A percentile compares a stretch with the other conserved stretches of the same genome.
Evolutionary conservation across 35 echinoderm and acorn worm genomes (phyloP).

Genomic region (Hemicentrotus pulcherrimus): DNA sequence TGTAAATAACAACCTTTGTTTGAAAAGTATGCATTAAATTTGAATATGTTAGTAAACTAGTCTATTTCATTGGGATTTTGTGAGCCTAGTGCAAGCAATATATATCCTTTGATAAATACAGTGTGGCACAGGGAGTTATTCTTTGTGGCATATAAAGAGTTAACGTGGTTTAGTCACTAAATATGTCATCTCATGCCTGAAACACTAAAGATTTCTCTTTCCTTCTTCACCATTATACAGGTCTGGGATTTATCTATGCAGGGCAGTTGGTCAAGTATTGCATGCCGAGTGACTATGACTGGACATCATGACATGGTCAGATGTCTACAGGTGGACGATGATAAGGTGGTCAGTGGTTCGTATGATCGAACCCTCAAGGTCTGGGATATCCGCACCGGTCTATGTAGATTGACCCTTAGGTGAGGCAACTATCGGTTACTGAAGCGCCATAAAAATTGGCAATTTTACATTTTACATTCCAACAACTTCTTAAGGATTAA

Average conservation of each 20-base stretch:
- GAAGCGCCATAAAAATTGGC: background rate
- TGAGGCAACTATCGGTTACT: background rate
- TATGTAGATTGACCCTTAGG: slow-evolving; percentile 88
- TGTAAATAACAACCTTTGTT: no score
- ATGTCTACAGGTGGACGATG: slow-evolving; percentile 96
- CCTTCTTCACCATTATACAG: slow-evolving; percentile 33
- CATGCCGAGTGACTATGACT: slow-evolving; percentile 90
- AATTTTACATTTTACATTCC: no score
- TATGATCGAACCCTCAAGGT: slow-evolving; percentile 96
- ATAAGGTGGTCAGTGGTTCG: slow-evolving; percentile 98
- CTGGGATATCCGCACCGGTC: slow-evolving; percentile 94
- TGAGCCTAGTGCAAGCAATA: no score
- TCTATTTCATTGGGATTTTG: no score
- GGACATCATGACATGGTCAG: slow-evolving; percentile 92
- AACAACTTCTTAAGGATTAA: no score
- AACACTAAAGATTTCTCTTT: background rate
- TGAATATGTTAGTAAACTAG: no score
- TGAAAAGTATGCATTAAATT: no score
- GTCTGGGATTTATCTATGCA: slow-evolving; percentile 99
- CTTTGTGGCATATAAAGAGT: background rate
- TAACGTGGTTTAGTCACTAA: background rate
- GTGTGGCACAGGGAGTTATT: background rate
- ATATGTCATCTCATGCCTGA: background rate
- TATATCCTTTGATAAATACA: no score
- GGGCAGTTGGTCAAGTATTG: slow-evolving; percentile 98